phyloP scores from a whole-genome alignment of 2,113 vertebrate species.

The Chloebia gouldiae region DNA sequence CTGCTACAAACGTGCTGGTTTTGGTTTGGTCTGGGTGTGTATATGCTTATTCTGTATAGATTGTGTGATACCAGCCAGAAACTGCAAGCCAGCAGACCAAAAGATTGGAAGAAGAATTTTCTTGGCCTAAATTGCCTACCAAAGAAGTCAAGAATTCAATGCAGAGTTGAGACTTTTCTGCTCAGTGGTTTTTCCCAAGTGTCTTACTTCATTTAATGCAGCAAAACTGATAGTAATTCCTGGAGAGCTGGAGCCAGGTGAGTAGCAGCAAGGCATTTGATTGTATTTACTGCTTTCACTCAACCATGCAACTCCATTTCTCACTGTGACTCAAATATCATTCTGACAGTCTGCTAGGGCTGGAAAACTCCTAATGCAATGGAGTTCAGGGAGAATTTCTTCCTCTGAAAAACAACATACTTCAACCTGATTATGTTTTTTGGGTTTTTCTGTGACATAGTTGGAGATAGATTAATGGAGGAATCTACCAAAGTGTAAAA shows the following conservation, averaged over 20 bases:
- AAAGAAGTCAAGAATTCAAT: not conserved
- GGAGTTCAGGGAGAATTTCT: not conserved
- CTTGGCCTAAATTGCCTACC: not conserved
- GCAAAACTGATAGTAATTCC: not conserved
- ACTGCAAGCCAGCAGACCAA: not conserved
- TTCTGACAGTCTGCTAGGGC: not conserved
- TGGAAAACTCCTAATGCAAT: conserved; percentile 25
- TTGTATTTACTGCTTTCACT: conserved; percentile 13
- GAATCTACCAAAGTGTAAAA: not conserved
- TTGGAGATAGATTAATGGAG: not conserved
- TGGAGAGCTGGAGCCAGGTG: not conserved
- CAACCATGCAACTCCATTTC: conserved; percentile 30
- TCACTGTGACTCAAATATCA: conserved; percentile 21
- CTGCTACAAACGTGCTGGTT: not conserved
- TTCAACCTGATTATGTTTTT: not conserved
- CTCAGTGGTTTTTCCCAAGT: not conserved
- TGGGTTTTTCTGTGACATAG: not conserved
- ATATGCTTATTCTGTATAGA: not conserved
- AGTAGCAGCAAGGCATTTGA: conserved; percentile 1
- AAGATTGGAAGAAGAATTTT: not conserved
- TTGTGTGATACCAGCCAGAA: not conserved
- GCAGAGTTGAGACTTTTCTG: not conserved
- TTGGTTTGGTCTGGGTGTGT: not conserved
- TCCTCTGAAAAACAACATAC: not conserved
- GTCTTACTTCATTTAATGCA: not conserved